Conservation (phyloP, 2,113 vertebrate species). For the Cepphus grylle region DNA sequence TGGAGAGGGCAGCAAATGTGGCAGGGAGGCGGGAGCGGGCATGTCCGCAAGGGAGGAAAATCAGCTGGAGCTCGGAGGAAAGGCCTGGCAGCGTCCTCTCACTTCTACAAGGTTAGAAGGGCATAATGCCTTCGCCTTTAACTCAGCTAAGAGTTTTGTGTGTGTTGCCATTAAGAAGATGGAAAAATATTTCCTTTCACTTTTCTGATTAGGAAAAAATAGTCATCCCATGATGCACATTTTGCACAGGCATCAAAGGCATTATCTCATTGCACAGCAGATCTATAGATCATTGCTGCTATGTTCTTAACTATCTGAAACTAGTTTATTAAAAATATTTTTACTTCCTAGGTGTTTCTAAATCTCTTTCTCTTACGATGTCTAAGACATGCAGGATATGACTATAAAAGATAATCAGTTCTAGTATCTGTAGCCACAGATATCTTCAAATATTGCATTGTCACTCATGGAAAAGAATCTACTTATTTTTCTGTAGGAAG, state of each 20-base stretch:
- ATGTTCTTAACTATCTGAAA: background rate
- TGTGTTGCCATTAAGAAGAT: background rate
- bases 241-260: background rate
- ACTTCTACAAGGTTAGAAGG: background rate
- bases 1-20: background rate
- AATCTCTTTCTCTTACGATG: background rate
- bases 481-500: background rate
- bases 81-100: background rate
- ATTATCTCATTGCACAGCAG: background rate
- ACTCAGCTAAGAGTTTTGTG: background rate
- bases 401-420: background rate
- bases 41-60: background rate
- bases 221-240: too few species aligned
- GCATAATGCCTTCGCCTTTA: background rate
- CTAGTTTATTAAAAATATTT: background rate
- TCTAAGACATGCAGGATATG: background rate
- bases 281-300: background rate
- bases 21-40: background rate
- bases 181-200: background rate
- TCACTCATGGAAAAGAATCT: background rate
- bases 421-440: background rate
- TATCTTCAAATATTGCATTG: background rate
- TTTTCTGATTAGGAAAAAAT: background rate
- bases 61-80: fast-evolving
- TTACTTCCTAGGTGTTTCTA: background rate